Percentiles rank a stretch among this genome's conserved stretches.
Evolutionary conservation across 2,113 vertebrate genomes (phyloP).

Genomic region (Telmatochromis sp.): DNA sequence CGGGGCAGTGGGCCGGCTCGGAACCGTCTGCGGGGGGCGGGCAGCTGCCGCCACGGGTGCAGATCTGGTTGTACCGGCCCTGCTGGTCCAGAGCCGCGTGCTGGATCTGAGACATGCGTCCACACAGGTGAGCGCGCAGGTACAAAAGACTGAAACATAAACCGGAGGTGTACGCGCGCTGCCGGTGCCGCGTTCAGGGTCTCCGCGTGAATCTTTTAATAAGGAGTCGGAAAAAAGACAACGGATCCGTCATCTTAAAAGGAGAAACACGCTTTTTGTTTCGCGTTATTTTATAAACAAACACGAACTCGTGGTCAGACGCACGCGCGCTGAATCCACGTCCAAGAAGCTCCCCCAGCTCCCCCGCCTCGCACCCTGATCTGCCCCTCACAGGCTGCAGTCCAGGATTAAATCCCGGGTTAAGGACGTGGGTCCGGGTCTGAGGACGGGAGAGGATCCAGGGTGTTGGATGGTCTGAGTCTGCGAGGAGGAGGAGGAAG

Average conservation of each 20-base stretch:
- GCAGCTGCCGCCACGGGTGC: slow-evolving; percentile 73
- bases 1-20: background rate
- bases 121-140: background rate
- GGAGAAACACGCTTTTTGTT: background rate
- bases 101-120: slow-evolving; percentile 71
- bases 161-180: background rate
- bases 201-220: background rate
- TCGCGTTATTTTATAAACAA: background rate
- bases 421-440: background rate
- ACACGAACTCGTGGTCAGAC: background rate
- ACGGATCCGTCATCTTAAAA: background rate
- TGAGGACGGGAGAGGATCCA: background rate
- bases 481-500: background rate
- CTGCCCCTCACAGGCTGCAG: background rate
- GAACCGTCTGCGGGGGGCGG: slow-evolving; percentile 62
- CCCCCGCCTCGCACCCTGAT: background rate
- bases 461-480: background rate
- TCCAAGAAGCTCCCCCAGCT: background rate
- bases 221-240: background rate
- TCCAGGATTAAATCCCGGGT: background rate
- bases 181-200: background rate
- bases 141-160: background rate
- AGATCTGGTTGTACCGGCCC: slow-evolving; percentile 89
- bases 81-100: slow-evolving; percentile 83
- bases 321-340: background rate